Evolutionary conservation across 37 sponge, comb jelly and placozoan genomes (phyloP).

Genomic region (Corticium candelabrum): DNA sequence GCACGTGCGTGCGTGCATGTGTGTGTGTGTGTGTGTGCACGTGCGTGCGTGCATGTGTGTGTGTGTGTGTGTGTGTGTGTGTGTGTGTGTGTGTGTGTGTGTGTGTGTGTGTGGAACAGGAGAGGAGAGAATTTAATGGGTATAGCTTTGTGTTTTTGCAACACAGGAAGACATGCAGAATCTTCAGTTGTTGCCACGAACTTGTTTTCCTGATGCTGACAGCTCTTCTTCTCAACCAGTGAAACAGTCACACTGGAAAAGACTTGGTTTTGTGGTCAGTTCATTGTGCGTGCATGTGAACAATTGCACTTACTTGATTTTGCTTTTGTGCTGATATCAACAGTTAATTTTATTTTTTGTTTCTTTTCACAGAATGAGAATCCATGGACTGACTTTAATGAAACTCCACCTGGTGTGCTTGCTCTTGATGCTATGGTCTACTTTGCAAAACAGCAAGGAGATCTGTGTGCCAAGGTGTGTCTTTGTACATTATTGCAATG

Average conservation of each 20-base stretch:
- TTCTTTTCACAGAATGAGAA: constrained; percentile 9
- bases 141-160: neutral
- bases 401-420: constrained; percentile 72
- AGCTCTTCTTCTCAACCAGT: constrained; percentile 1
- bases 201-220: constrained; percentile 66
- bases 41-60: constrained; percentile 22
- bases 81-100: constrained; percentile 14
- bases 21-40: constrained; percentile 17
- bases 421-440: constrained; percentile 81
- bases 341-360: constrained; percentile 3
- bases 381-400: constrained; percentile 62
- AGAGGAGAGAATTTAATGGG: constrained; percentile 10
- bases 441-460: constrained; percentile 9
- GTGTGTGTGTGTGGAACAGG: no score
- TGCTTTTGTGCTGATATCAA: neutral
- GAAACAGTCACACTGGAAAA: constrained; percentile 43
- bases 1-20: constrained; percentile 14
- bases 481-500: no score
- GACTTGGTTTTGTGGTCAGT: constrained; percentile 59
- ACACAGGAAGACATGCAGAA: constrained; percentile 34
- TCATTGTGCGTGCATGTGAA: neutral
- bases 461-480: neutral
- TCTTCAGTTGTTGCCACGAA: constrained; percentile 33
- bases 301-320: neutral
- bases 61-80: constrained; percentile 11